Evolutionary conservation across 2,113 vertebrate genomes (phyloP).

Genomic region (Channa argus): DNA sequence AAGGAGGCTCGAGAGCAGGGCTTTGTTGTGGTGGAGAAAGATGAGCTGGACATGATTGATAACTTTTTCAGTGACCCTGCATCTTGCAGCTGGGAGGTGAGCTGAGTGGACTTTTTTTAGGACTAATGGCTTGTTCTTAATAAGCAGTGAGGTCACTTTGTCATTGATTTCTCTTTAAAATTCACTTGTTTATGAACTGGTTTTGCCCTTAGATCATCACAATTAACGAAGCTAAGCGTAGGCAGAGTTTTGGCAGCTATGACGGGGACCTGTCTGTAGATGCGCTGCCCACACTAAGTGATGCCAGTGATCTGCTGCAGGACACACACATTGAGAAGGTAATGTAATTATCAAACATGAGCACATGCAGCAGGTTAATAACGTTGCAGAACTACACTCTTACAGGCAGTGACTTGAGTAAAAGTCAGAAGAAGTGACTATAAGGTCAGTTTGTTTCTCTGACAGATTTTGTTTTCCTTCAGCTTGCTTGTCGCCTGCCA

Average conservation of each 20-base stretch:
- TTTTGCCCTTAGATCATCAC: constrained; percentile 91
- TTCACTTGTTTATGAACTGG: neutral
- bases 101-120: constrained; percentile 9
- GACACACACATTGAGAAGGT: constrained; percentile 96
- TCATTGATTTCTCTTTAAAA: neutral
- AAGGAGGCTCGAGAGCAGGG: constrained; percentile 98
- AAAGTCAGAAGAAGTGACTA: neutral
- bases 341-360: neutral
- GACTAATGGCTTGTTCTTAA: neutral
- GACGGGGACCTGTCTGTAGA: constrained; percentile 84
- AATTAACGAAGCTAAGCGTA: constrained; percentile 93
- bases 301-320: constrained; percentile 90
- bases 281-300: constrained; percentile 86
- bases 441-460: neutral
- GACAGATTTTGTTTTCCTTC: neutral
- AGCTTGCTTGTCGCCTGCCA: constrained; percentile 91
- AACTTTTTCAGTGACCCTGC: constrained; percentile 98
- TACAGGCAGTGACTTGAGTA: neutral
- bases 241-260: constrained; percentile 92
- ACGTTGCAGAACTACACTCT: neutral
- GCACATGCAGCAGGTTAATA: no score
- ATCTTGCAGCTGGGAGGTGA: constrained; percentile 98
- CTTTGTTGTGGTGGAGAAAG: constrained; percentile 97
- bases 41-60: constrained; percentile 98
- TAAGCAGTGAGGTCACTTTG: neutral